Percentiles rank a stretch among this genome's conserved stretches.
phyloP scores from a whole-genome alignment of 2,113 vertebrate genomes.

The Petaurus breviceps region DNA sequence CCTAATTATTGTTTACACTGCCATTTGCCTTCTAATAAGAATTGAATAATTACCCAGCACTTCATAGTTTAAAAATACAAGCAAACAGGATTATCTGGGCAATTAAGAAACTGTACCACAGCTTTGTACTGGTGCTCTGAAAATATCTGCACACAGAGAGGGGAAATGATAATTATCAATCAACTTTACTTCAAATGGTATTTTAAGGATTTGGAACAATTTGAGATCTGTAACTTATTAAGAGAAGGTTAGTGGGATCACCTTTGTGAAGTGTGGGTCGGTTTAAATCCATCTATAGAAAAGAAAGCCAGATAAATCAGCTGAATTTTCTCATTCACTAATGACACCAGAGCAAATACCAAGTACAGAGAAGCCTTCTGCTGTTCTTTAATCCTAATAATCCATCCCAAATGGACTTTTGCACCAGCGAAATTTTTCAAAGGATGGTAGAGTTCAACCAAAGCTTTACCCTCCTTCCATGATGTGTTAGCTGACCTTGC shows the following conservation, averaged over 20 bases:
- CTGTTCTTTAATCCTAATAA: constrained; percentile 73
- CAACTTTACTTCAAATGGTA: constrained; percentile 64
- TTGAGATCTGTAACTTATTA: constrained; percentile 68
- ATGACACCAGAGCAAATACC: constrained; percentile 69
- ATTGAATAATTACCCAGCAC: constrained; percentile 86
- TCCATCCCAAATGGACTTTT: constrained; percentile 80
- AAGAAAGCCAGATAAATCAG: constrained; percentile 63
- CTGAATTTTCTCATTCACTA: constrained; percentile 75
- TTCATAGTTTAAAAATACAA: constrained; percentile 90
- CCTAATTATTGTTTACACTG: constrained; percentile 91
- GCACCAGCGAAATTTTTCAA: constrained; percentile 77
- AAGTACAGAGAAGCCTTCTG: constrained; percentile 46
- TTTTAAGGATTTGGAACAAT: constrained; percentile 64
- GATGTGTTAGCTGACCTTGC: constrained; percentile 80
- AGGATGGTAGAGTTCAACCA: constrained; percentile 70
- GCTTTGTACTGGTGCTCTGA: constrained; percentile 77
- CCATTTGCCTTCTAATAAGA: constrained; percentile 91
- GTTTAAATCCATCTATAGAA: constrained; percentile 48
- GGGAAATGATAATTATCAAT: constrained; percentile 77
- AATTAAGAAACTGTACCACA: constrained; percentile 88
- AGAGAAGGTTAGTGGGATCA: constrained; percentile 56
- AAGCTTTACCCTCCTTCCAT: constrained; percentile 76
- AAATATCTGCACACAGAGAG: constrained; percentile 61
- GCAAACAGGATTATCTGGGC: constrained; percentile 92
- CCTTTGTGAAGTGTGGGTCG: constrained; percentile 39